Base-by-base conservation (phyloP, 2,888 invertebrate genomes). In the Drosophila falleni region DNA sequence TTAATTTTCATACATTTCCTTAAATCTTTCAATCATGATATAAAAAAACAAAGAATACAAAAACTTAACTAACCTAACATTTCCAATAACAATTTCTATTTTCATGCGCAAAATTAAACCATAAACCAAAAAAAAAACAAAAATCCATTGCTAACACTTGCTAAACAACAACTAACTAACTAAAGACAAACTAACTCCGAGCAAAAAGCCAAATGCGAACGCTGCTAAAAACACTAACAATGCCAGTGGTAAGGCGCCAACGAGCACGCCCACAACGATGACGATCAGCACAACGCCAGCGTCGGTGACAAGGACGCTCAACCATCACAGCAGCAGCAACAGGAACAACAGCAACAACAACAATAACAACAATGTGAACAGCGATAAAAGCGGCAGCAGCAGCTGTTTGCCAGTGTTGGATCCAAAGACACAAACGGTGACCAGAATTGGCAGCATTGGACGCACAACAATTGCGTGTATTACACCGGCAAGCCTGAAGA, bases 391-490 rank as follows among this genome's bases (percentile, higher is more conserved):
- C 54, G 61, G 61, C 56, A 80, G 63, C 8, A 23, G 11, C 19
- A 54, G 46, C 5, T 69, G 77, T 16, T n/a, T 78, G 33, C 65
- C 76, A 0, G 23, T 70, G 2, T 33, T 76, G 61, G 66, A 81
- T 46, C 80, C 81, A 1, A 69, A 75, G 46, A 77, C 84, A 19
- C 78, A 84, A 60, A 82, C 88, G 50, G 89, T 91, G 59, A 91
- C 90, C 10, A 81, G 91, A 10, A 91, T 91, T 42, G 91, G 91
- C n/a, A 91, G 91, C 68, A 91, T 91, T 74, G 91, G 91, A 41
- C 89, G 91, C 55, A 91, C 91, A 33, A 91, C 91, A 10, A 91
- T 91, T 33, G 90, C 91, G 44, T 91, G 91, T 63, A 91, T 91
- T 4, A 90, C 90, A 2, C 89, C 90, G 31, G 91, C 90, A 3